Conservation (phyloP, 2,113 vertebrate species). For the Lagopus leucura region DNA sequence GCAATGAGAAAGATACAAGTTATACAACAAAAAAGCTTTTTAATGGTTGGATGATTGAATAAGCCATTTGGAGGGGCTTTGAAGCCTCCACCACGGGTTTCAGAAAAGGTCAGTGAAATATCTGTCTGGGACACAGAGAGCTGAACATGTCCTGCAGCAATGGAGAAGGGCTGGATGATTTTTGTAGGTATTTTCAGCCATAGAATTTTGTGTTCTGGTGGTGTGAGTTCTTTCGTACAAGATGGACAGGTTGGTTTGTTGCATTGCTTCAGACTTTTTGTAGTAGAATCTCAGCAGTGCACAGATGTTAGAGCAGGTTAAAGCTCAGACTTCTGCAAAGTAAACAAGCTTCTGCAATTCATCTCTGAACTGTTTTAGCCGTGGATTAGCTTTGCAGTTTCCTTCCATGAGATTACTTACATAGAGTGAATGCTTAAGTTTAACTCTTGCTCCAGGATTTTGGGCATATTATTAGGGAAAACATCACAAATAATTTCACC, state of each 20-base stretch:
- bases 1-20: background rate
- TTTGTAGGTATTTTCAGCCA: background rate
- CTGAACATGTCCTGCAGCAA: accelerated
- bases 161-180: background rate
- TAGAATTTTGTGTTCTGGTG: background rate
- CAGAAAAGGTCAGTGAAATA: background rate
- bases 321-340: background rate
- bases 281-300: background rate
- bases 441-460: background rate
- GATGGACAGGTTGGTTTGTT: background rate
- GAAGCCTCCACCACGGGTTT: background rate
- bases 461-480: background rate
- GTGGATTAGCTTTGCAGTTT: background rate
- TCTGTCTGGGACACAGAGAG: background rate
- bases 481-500: background rate
- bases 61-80: background rate
- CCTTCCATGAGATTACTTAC: background rate
- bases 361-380: too few relatives aligned
- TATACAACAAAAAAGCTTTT: background rate
- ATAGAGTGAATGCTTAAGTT: background rate
- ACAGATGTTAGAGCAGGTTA: background rate
- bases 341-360: background rate
- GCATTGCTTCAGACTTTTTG: background rate
- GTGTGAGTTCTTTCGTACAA: background rate
- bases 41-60: background rate